Evolutionary conservation across 2,888 invertebrate genomes (phyloP).

Genomic region (Acleris cristana): DNA sequence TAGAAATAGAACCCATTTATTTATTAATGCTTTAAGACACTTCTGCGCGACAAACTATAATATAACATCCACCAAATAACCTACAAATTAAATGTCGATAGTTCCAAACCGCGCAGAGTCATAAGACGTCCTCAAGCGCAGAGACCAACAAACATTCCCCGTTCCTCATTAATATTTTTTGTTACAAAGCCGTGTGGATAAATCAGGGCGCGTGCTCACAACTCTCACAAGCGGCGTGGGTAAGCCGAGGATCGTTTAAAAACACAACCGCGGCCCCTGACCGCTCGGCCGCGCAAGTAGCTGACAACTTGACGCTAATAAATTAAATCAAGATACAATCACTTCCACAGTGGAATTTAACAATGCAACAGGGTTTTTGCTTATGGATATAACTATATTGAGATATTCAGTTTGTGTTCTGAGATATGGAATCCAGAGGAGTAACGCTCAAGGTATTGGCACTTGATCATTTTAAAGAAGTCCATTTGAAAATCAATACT

Average conservation of each 20-base stretch:
- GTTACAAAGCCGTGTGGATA: slow-evolving; percentile 37
- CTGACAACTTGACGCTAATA: slow-evolving; percentile 40
- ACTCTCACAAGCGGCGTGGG: slow-evolving; percentile 44
- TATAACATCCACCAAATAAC: too few relatives aligned
- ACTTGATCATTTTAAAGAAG: too few relatives aligned
- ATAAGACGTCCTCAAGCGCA: background rate
- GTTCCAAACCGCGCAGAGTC: too few relatives aligned
- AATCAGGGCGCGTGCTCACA: slow-evolving; percentile 49
- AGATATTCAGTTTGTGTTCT: background rate
- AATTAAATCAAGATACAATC: slow-evolving; percentile 27
- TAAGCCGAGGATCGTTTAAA: slow-evolving; percentile 56
- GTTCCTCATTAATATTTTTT: slow-evolving; percentile 22
- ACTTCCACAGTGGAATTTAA: background rate
- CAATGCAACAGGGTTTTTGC: background rate
- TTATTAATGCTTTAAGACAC: too few relatives aligned
- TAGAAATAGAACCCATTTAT: too few relatives aligned
- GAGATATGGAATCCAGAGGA: background rate
- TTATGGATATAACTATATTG: background rate
- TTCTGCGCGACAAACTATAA: too few relatives aligned
- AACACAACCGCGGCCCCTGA: slow-evolving; percentile 60
- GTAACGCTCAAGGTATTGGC: background rate
- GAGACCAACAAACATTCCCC: slow-evolving; percentile 10
- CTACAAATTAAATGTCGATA: too few relatives aligned
- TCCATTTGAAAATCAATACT: too few relatives aligned
- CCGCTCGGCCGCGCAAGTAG: slow-evolving; percentile 49